Evolutionary conservation across 37 sponge, comb jelly and placozoan genomes (phyloP).

Genomic region (Halisarca cf. caerulea): DNA sequence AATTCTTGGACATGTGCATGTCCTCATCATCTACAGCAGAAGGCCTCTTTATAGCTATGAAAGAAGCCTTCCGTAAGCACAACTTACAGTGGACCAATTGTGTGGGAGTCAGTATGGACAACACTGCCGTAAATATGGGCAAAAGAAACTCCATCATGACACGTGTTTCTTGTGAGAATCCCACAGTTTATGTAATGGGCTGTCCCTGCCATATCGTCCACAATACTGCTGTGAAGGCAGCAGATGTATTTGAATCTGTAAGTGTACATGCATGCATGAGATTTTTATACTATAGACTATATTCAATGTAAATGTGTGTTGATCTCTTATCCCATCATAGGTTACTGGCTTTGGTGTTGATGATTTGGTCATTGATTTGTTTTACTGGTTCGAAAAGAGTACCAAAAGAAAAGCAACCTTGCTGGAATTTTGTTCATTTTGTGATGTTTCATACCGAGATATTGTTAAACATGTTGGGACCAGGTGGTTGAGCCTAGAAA

Average conservation of each 20-base stretch:
- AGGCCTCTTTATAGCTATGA: constrained; percentile 42
- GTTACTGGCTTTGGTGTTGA: constrained; percentile 47
- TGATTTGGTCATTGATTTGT: constrained; percentile 45
- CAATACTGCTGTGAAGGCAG: constrained; percentile 45
- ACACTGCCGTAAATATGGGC: constrained; percentile 57
- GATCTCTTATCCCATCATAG: neutral
- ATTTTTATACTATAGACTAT: neutral
- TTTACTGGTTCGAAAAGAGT: constrained; percentile 56
- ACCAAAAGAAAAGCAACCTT: constrained; percentile 49
- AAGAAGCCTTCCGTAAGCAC: constrained; percentile 46
- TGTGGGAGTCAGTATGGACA: constrained; percentile 44
- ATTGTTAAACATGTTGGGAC: constrained; percentile 51
- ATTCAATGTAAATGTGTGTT: neutral
- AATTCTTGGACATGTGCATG: constrained; percentile 60
- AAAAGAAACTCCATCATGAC: constrained; percentile 52
- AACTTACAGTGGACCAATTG: constrained; percentile 43
- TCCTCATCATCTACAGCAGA: constrained; percentile 47
- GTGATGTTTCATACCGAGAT: constrained; percentile 27
- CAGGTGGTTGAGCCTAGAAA: constrained; percentile 52
- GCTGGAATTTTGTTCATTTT: constrained; percentile 39
- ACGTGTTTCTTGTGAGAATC: constrained; percentile 24
- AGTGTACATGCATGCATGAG: neutral
- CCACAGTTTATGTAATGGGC: constrained; percentile 43
- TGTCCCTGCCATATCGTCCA: constrained; percentile 55
- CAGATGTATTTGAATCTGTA: constrained; percentile 3